Evolutionary conservation across 2,797 vertebrate genomes (phyloP), one percentile per base, ranked within the genome.

Genomic region (Staurois parvus): DNA sequence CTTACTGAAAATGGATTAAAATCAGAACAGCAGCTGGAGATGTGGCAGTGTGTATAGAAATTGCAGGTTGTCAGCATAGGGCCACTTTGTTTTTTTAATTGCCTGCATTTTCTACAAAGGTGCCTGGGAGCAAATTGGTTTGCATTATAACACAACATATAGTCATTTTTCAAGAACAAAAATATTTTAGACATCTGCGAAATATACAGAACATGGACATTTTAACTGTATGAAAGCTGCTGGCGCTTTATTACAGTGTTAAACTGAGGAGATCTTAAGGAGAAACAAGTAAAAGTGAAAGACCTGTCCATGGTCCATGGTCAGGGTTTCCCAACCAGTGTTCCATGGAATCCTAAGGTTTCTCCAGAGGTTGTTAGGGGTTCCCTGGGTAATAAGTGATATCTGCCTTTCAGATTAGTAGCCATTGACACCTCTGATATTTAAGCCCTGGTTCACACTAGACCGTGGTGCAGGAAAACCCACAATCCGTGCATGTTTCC

Each of bases 1-100:
- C 37, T n/a, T 75, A 75, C 45, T 42, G 42, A 81, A 80, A 81
- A 59, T 56, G 77, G n/a, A 73, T 73, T 73, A 11, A 64, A 28
- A 37, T 75, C n/a, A 30, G 40, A 75, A 12, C 62, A 30, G 30
- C 62, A 67, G 70, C 76, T 79, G 59, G 52, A 42, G 66, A 83
- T n/a, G 28, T 19, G 28, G 42, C 15, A 64, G 67, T 24, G 13
- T 59, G 66, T 34, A 48, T 48, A 30, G 19, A 45, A 69, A 62
- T 19, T 24, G 26, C 19, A 5, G 28, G 8, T 13, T 76, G 73
- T 19, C 26, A 59, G 7, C 34, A 19, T 37, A 48, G 11, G 48
- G 17, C 11, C 21, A n/a, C 32, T 15, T 40, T 12, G 64, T 72
- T 29, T 59, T 29, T 52, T 34, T 56, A 80, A n/a, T 69, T 69